Percentiles rank a stretch among this genome's conserved stretches.
Conservation (phyloP, 2,797 vertebrate genomes). For the Apodemus agrarius region DNA sequence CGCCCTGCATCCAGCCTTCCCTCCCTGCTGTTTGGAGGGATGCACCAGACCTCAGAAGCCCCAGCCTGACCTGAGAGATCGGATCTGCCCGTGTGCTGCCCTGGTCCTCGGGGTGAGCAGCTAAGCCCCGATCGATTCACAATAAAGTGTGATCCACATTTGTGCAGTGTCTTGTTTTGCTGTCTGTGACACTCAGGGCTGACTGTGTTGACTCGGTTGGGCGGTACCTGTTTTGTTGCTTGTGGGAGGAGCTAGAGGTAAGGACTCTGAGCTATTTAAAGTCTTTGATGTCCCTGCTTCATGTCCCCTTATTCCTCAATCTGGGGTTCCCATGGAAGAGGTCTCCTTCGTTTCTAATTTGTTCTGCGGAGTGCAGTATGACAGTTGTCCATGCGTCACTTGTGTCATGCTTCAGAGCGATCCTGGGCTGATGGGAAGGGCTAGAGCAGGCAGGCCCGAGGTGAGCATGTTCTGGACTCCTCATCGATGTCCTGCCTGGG, state of each 20-base stretch:
- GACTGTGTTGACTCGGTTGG: too few relatives aligned
- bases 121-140: too few relatives aligned
- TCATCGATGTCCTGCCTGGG: neutral
- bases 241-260: neutral
- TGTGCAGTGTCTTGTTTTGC: neutral
- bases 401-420: neutral
- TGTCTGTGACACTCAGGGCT: neutral
- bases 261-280: neutral
- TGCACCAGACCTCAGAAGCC: neutral
- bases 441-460: neutral
- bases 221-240: neutral
- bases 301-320: neutral
- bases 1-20: neutral
- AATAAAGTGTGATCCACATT: neutral
- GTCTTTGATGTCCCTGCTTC: neutral
- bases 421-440: neutral
- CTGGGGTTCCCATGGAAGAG: neutral
- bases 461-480: too few relatives aligned
- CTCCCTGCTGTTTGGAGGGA: neutral
- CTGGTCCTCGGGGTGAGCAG: neutral
- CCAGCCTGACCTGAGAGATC: neutral
- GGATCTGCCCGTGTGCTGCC: neutral
- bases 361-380: fast-evolving
- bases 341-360: neutral
- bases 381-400: neutral